Percentiles rank a stretch among this genome's conserved stretches.
phyloP scores from a whole-genome alignment of 1,140 invertebrate genomes.

The Coelopa frigida region DNA sequence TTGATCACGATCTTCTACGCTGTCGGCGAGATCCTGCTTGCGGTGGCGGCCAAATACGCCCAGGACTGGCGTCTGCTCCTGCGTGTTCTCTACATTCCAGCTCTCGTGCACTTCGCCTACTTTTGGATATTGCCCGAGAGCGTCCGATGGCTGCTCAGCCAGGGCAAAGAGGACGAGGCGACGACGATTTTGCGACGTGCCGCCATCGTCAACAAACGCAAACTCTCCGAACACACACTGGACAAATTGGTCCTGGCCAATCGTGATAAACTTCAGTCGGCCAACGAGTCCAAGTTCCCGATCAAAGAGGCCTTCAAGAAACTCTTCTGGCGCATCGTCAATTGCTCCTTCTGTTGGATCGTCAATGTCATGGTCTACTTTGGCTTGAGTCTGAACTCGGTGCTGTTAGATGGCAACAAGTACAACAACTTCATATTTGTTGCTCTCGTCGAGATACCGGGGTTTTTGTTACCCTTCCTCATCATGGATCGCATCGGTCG shows the following conservation, averaged over 20 bases:
- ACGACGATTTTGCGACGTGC: conserved; percentile 53
- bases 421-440: conserved; percentile 67
- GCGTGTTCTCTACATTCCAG: conserved; percentile 58
- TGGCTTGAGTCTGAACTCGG: conserved; percentile 71
- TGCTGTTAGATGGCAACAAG: conserved; percentile 62
- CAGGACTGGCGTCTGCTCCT: conserved; percentile 64
- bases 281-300: conserved; percentile 36
- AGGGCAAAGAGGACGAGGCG: conserved; percentile 57
- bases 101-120: conserved; percentile 55
- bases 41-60: conserved; percentile 58
- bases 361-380: conserved; percentile 70
- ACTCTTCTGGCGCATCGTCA: conserved; percentile 54
- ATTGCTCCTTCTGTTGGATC: conserved; percentile 62
- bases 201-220: conserved; percentile 60
- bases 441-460: conserved; percentile 62
- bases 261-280: conserved; percentile 39
- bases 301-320: conserved; percentile 51
- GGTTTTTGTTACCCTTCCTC: conserved; percentile 58
- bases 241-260: conserved; percentile 43
- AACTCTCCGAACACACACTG: conserved; percentile 50
- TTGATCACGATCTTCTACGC: conserved; percentile 64
- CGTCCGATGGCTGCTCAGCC: conserved; percentile 67
- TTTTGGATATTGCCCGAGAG: conserved; percentile 57
- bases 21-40: conserved; percentile 60
- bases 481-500: conserved; percentile 59